Evolutionary conservation across 1,140 invertebrate species (phyloP).

Genomic region (Stegodyphus dumicola): DNA sequence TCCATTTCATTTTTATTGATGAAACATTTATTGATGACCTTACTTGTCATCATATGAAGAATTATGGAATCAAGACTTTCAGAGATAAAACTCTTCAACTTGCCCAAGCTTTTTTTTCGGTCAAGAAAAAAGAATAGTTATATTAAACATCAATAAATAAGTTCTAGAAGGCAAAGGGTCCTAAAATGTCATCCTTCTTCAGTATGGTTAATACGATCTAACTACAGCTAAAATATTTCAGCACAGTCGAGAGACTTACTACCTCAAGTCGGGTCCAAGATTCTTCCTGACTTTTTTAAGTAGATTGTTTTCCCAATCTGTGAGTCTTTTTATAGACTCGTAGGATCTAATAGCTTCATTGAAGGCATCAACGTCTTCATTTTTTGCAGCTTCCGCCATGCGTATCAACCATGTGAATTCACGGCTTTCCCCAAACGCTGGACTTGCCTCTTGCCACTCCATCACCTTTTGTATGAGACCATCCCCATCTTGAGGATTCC

Average conservation of each 20-base stretch:
- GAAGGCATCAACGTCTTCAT: constrained; percentile 30
- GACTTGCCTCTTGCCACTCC: constrained; percentile 25
- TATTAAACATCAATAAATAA: too few species aligned
- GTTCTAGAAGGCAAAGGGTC: too few species aligned
- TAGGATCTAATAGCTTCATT: constrained; percentile 32
- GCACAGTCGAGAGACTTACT: not conserved
- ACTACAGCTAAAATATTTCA: too few species aligned
- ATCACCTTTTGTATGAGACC: not conserved
- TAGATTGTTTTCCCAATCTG: constrained; percentile 19
- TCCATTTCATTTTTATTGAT: too few species aligned
- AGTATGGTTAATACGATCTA: too few species aligned
- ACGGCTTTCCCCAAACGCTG: constrained; percentile 21
- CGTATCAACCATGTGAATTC: constrained; percentile 8
- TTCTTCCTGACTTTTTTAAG: constrained; percentile 34
- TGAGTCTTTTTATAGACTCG: constrained; percentile 32
- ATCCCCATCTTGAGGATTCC: constrained; percentile 22
- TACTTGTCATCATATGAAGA: too few species aligned
- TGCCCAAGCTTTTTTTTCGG: too few species aligned
- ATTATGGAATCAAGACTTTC: too few species aligned
- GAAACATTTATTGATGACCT: too few species aligned
- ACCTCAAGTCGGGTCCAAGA: constrained; percentile 40
- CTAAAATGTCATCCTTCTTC: too few species aligned
- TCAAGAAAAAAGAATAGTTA: too few species aligned
- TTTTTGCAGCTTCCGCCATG: constrained; percentile 8
- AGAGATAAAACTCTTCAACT: too few species aligned